Base-by-base conservation (phyloP, 2,113 vertebrate genomes). In the Nicator chloris region DNA sequence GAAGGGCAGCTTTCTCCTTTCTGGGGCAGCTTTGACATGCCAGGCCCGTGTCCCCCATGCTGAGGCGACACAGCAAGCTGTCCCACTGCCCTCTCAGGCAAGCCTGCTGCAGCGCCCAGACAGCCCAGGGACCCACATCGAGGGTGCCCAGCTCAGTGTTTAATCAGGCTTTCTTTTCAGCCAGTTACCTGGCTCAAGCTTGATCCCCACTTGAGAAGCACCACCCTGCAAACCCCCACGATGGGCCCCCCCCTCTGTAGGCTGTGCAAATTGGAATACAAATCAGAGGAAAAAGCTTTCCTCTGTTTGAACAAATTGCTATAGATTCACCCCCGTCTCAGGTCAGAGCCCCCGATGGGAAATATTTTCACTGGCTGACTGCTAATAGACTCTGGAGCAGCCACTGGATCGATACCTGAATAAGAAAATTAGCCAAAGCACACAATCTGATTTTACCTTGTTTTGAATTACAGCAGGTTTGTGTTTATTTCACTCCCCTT, bases 251-350 rank as follows among this genome's bases (percentile, higher is more conserved):
- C 91, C n/a, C 87, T 23, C 61, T 9, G 22, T 69, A 97, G 49
- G 75, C 92, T 82, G 96, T 97, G 97, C 97, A 98, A 98, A 98
- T 97, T 97, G 97, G 97, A 98, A 98, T 98, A 98, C 97, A 98
- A 98, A 98, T 98, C 97, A 98, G 97, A 98, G 95, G 95, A 86
- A 98, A 98, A 95, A 96, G 95, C 98, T 97, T 96, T 97, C 96
- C 91, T 98, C 97, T 97, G 97, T 98, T 98, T 97, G 97, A 98
- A 98, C 98, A 98, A 98, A 98, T 98, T 98, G 97, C 97, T 98
- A 97, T 98, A 97, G 98, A 98, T 98, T 96, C 98, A 97, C 98
- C 97, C 96, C 96, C 75, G 97, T 98, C 97, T 98, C 97, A 97
- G 98, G 98, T 98, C 98, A 98, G 98, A 97, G 95, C 98, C 97